Base-by-base conservation (phyloP, 2,888 invertebrate species). In the Molanna angustata region DNA sequence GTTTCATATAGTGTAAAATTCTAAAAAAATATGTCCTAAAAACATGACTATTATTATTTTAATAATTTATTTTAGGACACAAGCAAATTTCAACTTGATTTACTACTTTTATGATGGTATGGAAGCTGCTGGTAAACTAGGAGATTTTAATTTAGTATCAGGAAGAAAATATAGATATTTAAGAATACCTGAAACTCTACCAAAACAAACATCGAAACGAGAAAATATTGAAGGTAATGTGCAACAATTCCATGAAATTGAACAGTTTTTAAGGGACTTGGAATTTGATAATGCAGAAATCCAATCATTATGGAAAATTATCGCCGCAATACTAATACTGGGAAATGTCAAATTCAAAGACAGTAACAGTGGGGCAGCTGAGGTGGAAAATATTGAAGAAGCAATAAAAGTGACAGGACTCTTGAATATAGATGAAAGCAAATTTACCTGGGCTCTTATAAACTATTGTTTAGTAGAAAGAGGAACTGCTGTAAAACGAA, bases 31-130 rank as follows among this genome's bases (percentile, higher is more conserved):
- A 3, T 44, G 11, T 22, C n/a, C 1, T 22, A 20, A 43, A 13
- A 19, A 1, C 2, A 14, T 9, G 13, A 37, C 18, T 7, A 6
- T n/a, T 16, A 17, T n/a, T 17, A 37, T 4, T 3, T 16, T 16
- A 17, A 6, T 37, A 17, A 6, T 18, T 37, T 4, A 17, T 35
- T 37, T 37, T 69, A 91, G 92, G 77, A 80, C 80, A 56, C 92
- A 94, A 68, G 86, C 90, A 45, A 95, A 93, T 66, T 95, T 93
- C 66, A 88, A 94, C 68, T 82, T 93, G 17, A 83, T 95, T 58
- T 94, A 95, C 72, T 94, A 91, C 67, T 84, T 94, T 61, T 92
- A 92, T 69, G 93, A 94, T 66, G 90, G 86, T 3, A 80, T 94
- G 67, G 83, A 85, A 61, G 78, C 83, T 9, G 79, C 80, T 14